Percentiles rank a stretch among this genome's conserved stretches.
phyloP scores from a whole-genome alignment of 2,113 vertebrate genomes.

The Solea solea region DNA sequence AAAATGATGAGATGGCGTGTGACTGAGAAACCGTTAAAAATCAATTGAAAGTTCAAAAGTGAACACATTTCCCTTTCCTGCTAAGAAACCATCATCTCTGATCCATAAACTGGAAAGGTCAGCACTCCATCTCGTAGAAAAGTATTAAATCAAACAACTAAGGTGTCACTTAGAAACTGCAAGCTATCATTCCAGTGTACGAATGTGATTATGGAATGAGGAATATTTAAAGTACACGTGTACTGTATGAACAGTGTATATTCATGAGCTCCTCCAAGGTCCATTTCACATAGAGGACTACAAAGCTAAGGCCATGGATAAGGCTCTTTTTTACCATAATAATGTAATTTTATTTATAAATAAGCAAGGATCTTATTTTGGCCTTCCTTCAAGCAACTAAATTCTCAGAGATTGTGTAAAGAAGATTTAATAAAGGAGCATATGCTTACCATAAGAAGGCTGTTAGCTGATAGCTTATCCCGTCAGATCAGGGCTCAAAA shows the following conservation, averaged over 20 bases:
- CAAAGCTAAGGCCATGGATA: slow-evolving; percentile 46
- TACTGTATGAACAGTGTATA: slow-evolving; percentile 7
- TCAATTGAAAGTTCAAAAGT: too few relatives aligned
- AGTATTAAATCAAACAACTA: too few relatives aligned
- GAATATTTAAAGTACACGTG: neutral
- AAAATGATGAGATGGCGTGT: too few relatives aligned
- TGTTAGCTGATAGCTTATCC: slow-evolving; percentile 42
- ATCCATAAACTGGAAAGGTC: too few relatives aligned
- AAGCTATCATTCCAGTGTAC: too few relatives aligned
- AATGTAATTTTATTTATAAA: slow-evolving; percentile 63
- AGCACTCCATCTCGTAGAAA: too few relatives aligned
- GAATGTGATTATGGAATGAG: too few relatives aligned
- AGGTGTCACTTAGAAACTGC: too few relatives aligned
- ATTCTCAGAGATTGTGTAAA: slow-evolving; percentile 32
- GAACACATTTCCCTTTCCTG: too few relatives aligned
- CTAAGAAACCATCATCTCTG: too few relatives aligned
- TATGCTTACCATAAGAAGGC: slow-evolving; percentile 11
- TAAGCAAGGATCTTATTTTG: slow-evolving; percentile 45
- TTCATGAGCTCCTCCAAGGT: slow-evolving; percentile 20
- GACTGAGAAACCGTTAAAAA: too few relatives aligned
- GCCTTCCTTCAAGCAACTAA: slow-evolving; percentile 34
- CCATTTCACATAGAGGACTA: slow-evolving; percentile 29
- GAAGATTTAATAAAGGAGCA: slow-evolving; percentile 40
- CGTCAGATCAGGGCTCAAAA: slow-evolving; percentile 1
- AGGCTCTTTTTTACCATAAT: slow-evolving; percentile 39